Evolutionary conservation across 2,113 vertebrate species (phyloP).

Genomic region (Rhea pennata): DNA sequence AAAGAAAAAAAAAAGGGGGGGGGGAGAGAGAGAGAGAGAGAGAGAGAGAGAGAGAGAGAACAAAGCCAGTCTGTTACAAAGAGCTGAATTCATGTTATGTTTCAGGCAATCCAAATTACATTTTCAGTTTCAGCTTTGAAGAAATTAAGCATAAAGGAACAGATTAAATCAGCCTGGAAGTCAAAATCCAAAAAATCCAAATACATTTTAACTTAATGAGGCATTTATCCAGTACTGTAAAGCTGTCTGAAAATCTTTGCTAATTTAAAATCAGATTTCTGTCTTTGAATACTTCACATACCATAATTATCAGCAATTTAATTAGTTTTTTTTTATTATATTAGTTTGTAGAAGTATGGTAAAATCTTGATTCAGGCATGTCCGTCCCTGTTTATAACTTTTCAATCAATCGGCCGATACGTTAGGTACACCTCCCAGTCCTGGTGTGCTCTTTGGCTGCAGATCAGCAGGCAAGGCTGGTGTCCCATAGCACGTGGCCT

Average conservation of each 20-base stretch:
- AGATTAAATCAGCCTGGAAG: background rate
- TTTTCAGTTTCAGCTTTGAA: background rate
- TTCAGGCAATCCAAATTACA: background rate
- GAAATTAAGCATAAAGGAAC: background rate
- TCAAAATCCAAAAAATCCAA: background rate
- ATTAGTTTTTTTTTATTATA: background rate
- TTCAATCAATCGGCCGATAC: background rate
- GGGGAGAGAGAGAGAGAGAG: too few relatives aligned
- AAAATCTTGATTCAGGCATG: background rate
- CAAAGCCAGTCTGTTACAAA: background rate
- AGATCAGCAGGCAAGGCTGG: background rate
- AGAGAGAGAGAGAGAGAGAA: background rate
- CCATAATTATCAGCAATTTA: background rate
- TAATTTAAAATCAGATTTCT: background rate
- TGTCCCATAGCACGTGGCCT: background rate
- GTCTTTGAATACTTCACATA: background rate
- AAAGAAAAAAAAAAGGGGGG: background rate
- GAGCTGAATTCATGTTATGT: background rate
- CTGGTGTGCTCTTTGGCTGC: too few relatives aligned
- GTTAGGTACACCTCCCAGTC: too few relatives aligned
- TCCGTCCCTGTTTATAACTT: background rate
- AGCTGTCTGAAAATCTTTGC: background rate
- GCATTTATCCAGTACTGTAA: background rate
- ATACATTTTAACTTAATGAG: background rate
- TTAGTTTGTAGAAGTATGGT: background rate